Conservation (phyloP, 2,113 vertebrate species). For the Scomber scombrus region DNA sequence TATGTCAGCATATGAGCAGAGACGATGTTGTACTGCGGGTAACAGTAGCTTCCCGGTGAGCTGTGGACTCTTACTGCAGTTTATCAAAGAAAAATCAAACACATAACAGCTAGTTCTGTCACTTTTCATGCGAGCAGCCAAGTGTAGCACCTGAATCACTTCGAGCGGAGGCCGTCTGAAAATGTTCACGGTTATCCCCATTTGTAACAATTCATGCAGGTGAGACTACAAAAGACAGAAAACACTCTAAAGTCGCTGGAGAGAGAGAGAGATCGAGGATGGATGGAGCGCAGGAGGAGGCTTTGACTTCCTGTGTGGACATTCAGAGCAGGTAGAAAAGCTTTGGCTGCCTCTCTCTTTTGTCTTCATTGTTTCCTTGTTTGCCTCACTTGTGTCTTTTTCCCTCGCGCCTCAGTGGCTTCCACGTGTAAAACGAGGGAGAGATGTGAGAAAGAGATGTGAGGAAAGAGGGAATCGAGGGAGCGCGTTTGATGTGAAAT, state of each 20-base stretch:
- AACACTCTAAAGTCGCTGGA: neutral
- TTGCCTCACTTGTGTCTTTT: no score
- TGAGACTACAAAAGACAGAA: neutral
- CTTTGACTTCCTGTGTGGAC: neutral
- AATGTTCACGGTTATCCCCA: no score
- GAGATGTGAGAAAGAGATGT: no score
- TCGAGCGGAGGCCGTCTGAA: neutral
- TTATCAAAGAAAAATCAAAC: neutral
- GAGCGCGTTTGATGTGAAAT: no score
- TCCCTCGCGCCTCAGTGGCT: no score
- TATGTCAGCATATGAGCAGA: no score
- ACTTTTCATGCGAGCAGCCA: neutral
- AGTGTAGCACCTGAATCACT: no score
- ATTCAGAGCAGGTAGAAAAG: no score
- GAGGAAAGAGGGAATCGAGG: no score
- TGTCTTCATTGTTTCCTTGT: no score
- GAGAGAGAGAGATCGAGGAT: neutral
- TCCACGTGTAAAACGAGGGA: no score
- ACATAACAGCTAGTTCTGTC: neutral
- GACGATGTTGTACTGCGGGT: neutral
- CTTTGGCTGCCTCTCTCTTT: no score
- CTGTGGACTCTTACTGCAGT: neutral
- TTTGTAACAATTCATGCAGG: neutral
- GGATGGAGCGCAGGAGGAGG: neutral
- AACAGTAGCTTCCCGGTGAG: neutral